Percentiles rank a stretch among this genome's conserved stretches.
Conservation (phyloP, 1,140 invertebrate genomes). For the Thaumatotibia leucotreta region DNA sequence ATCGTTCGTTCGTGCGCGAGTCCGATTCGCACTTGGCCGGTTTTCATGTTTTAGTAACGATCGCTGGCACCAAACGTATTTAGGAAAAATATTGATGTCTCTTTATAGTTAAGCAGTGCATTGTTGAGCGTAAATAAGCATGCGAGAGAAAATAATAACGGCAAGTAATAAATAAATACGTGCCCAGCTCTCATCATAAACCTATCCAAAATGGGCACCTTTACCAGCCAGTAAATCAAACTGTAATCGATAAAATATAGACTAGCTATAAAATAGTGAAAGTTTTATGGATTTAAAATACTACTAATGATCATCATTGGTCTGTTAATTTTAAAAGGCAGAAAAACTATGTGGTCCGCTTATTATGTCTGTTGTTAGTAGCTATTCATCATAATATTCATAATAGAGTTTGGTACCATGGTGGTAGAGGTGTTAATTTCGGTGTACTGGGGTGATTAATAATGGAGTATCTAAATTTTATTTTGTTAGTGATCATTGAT, state of each 20-base stretch:
- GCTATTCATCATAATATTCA: background rate
- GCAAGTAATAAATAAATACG: background rate
- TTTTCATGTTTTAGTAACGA: too few relatives aligned
- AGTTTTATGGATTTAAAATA: conserved; percentile 5
- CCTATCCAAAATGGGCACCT: background rate
- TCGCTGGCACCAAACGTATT: too few relatives aligned
- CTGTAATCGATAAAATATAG: conserved; percentile 11
- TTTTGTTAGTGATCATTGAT: too few relatives aligned
- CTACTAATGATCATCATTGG: conserved; percentile 2
- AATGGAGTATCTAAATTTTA: too few relatives aligned
- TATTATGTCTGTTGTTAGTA: background rate
- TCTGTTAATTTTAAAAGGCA: background rate
- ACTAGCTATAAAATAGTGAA: background rate
- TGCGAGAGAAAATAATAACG: too few relatives aligned
- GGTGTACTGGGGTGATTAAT: too few relatives aligned
- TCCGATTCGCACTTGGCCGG: too few relatives aligned
- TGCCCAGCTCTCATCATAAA: background rate
- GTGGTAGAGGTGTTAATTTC: background rate
- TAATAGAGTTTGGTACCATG: background rate
- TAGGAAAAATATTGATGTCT: too few relatives aligned
- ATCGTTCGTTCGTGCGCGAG: too few relatives aligned
- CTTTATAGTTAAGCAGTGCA: too few relatives aligned
- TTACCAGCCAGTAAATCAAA: conserved; percentile 4
- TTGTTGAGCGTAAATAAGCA: too few relatives aligned
- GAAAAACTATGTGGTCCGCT: background rate